These are phyloP conservation scores for Phenacoccus solenopsis DNA, from an alignment of 1,140 invertebrate species.

Conservation along the genomic window DNA sequence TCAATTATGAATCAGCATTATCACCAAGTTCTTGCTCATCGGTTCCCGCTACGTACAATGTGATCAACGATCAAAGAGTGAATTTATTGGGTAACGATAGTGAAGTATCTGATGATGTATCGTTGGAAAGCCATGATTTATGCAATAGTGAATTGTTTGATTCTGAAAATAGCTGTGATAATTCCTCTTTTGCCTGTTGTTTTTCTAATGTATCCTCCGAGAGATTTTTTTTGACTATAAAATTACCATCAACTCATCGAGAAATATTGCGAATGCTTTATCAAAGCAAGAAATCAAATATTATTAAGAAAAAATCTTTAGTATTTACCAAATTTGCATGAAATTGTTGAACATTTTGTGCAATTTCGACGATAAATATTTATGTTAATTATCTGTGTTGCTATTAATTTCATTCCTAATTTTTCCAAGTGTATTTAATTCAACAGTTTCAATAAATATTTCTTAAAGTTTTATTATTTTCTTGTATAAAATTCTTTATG, in stretches of 20 bases:
- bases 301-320: not conserved
- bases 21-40: not conserved
- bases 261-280: not conserved
- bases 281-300: not conserved
- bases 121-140: not conserved
- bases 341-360: not conserved
- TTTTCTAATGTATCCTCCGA: not conserved
- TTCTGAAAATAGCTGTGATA: not conserved
- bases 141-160: not conserved
- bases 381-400: no score
- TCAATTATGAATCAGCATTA: not conserved
- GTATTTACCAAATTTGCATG: not conserved
- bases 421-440: not conserved
- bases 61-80: not conserved
- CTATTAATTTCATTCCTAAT: not conserved
- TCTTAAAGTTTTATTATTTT: no score
- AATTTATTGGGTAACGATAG: not conserved
- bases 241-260: not conserved
- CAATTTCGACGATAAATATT: not conserved
- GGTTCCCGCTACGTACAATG: not conserved
- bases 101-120: not conserved
- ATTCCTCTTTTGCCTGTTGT: not conserved
- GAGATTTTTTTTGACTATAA: not conserved
- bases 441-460: no score
- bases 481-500: no score